phyloP scores from a whole-genome alignment of 2,888 invertebrate genomes.

The Alentia gelatinosa region DNA sequence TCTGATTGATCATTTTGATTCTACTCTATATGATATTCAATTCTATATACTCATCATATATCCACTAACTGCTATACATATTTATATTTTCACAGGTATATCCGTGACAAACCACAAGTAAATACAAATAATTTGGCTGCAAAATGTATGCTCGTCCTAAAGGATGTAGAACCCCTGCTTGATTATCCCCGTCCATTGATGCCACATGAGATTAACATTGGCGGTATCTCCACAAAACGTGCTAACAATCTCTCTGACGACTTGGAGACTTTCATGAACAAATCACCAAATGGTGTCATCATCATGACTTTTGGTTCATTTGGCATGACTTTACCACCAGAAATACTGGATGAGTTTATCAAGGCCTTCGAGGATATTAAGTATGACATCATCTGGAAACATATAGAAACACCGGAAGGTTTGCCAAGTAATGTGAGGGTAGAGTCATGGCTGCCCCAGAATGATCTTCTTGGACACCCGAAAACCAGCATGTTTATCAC shows the following conservation, averaged over 20 bases:
- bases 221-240: not conserved
- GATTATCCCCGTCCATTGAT: not conserved
- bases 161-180: not conserved
- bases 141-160: not conserved
- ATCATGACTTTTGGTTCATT: not conserved
- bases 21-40: not conserved
- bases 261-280: not conserved
- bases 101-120: not conserved
- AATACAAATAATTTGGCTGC: not conserved
- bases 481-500: conserved; percentile 63
- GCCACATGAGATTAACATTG: not conserved
- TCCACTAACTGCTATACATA: not conserved
- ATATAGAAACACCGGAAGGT: not conserved
- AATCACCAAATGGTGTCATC: not conserved
- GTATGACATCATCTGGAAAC: not conserved
- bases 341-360: not conserved
- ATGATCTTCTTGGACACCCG: not conserved
- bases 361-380: not conserved
- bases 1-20: not conserved
- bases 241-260: not conserved
- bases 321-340: not conserved
- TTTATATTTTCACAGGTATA: not conserved
- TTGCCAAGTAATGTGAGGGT: not conserved
- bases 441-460: not conserved
- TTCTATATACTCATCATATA: no score